Evolutionary conservation across 2,888 invertebrate species (phyloP), one percentile per base, ranked within the genome.

Genomic region (Troides helena): DNA sequence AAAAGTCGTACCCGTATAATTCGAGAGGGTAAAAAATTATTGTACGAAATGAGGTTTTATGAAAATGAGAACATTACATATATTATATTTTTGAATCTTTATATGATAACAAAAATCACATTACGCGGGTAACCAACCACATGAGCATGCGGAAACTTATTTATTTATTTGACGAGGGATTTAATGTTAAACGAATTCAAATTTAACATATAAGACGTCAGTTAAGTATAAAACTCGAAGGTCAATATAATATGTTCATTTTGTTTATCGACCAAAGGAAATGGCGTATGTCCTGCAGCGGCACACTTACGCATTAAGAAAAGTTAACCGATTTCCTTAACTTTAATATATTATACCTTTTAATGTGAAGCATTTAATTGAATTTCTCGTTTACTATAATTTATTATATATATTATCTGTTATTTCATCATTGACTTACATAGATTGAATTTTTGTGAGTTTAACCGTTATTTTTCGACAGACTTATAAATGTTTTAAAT

Each of bases 161-260:
- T 58, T 57, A 57, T 50, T 50, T 25, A 58, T 58, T 58, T 65
- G 43, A 58, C 43, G 39, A 65, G 25, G 58, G 46, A 25, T 56
- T 14, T 63, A 63, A 63, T 56, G 64, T 10, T 23, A 59, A 65
- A 23, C 23, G 39, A 65, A 65, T 65, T 65, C 21, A 62, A 21
- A 65, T 65, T 65, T 39, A 43, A 25, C 65, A 43, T 30, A 59
- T 65, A 43, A 46, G 58, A 36, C 56, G 63, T 56, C 53, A 56
- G 53, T 39, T 10, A 39, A 39, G 39, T 63, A 30, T 21, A 56
- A 12, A 50, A 17, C 17, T 30, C 63, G 63, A 56, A 56, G 36
- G 43, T 17, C 53, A 63, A 65, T 65, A 23, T 25, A 21, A 65
- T 58, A 65, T 46, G 21, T 63, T 46, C 58, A 65, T 43, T 65